Conservation (phyloP, 1,140 invertebrate genomes). For the Pemphigus obesinymphae region DNA sequence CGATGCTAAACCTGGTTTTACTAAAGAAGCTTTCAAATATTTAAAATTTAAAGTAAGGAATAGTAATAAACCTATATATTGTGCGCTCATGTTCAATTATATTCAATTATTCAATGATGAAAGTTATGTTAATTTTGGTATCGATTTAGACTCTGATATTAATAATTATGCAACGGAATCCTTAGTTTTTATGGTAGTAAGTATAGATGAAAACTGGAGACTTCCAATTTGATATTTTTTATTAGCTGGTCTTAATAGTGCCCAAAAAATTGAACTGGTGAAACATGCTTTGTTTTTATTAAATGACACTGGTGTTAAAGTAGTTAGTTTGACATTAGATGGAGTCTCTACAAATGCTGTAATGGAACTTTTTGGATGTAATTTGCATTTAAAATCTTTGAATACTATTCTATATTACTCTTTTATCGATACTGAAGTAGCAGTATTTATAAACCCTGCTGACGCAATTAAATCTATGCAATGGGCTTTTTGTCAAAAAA, state of each 20-base stretch:
- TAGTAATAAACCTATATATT: background rate
- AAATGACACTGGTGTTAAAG: background rate
- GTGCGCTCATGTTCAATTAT: background rate
- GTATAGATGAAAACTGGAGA: background rate
- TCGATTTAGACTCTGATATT: background rate
- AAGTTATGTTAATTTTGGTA: background rate
- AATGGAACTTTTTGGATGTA: slow-evolving; percentile 42
- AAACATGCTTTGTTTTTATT: slow-evolving; percentile 44
- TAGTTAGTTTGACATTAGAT: slow-evolving; percentile 40
- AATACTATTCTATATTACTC: too few species aligned
- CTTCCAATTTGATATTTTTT: slow-evolving; percentile 4
- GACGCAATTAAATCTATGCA: too few species aligned
- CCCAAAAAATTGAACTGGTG: slow-evolving; percentile 44
- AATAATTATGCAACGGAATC: background rate
- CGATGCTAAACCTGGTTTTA: slow-evolving; percentile 2
- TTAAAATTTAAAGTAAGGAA: background rate
- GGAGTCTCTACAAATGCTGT: slow-evolving; percentile 32
- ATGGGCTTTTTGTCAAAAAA: too few species aligned
- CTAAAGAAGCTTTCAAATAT: background rate
- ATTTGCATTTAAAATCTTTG: too few species aligned
- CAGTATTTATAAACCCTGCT: too few species aligned
- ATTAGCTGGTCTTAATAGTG: background rate
- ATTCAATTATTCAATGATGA: too few species aligned
- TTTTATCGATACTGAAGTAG: too few species aligned
- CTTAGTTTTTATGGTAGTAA: background rate